Evolutionary conservation across 2,113 vertebrate species (phyloP).

Genomic region (Triplophysa tibetana): DNA sequence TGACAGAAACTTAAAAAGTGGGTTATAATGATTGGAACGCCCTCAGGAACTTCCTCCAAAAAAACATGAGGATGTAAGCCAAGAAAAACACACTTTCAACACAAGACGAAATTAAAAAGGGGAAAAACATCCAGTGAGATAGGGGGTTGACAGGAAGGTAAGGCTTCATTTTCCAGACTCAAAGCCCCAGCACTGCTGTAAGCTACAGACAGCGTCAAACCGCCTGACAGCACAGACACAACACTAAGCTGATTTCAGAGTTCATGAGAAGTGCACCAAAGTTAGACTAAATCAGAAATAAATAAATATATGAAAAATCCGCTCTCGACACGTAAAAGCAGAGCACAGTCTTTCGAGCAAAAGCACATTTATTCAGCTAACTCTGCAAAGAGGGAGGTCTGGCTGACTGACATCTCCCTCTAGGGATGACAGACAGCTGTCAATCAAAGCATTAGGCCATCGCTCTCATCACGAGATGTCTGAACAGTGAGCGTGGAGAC

Average conservation of each 20-base stretch:
- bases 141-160: neutral
- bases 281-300: neutral
- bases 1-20: no score
- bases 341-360: neutral
- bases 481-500: conserved; percentile 2
- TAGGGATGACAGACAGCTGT: conserved; percentile 44
- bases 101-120: neutral
- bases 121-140: conserved; percentile 27
- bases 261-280: conserved; percentile 38
- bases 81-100: no score
- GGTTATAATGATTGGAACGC: no score
- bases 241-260: neutral
- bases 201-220: conserved; percentile 43
- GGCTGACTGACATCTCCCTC: conserved; percentile 18
- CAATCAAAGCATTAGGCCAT: conserved; percentile 39
- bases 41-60: neutral
- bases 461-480: conserved; percentile 26
- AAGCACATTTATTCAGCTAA: neutral
- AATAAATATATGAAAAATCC: neutral
- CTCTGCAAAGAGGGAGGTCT: conserved; percentile 14
- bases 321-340: neutral
- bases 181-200: conserved; percentile 32
- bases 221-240: conserved; percentile 24
- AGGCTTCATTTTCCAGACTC: conserved; percentile 5
- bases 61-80: neutral